A percentile compares a stretch with the other conserved stretches of the same genome.
Evolutionary conservation across 1,140 invertebrate genomes (phyloP).

Genomic region (Apis florea): DNA sequence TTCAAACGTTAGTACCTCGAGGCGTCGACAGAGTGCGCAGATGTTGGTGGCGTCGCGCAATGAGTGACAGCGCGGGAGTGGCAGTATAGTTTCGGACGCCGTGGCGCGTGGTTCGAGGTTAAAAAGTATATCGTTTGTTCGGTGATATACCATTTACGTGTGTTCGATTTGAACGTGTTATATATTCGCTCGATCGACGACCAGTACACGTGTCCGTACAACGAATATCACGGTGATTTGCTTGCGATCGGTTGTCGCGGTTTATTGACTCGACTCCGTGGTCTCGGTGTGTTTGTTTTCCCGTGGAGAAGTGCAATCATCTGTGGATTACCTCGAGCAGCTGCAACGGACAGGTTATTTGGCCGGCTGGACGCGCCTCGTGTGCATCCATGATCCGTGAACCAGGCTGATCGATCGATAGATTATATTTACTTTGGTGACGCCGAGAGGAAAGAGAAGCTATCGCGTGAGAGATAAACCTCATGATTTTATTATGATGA

Average conservation of each 20-base stretch:
- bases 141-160: neutral
- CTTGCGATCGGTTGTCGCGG: conserved; percentile 9
- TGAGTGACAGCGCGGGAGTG: conserved; percentile 60
- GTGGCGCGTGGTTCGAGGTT: conserved; percentile 61
- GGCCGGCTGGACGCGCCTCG: conserved; percentile 14
- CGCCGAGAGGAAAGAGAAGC: neutral
- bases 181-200: neutral
- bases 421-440: conserved; percentile 42
- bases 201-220: conserved; percentile 1
- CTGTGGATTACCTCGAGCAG: conserved; percentile 57
- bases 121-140: conserved; percentile 1
- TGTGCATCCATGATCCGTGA: conserved; percentile 46
- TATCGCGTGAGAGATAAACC: neutral
- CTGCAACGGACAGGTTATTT: conserved; percentile 54
- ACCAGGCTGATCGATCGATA: conserved; percentile 55
- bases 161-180: neutral
- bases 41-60: conserved; percentile 39
- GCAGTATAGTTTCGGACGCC: conserved; percentile 73
- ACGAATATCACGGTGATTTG: neutral
- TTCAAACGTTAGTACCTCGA: neutral
- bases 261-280: conserved; percentile 41
- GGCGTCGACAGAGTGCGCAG: conserved; percentile 6
- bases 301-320: conserved; percentile 48
- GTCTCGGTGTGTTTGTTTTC: conserved; percentile 29
- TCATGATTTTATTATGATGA: conserved; percentile 17